Percentiles rank a stretch among this genome's conserved stretches.
Evolutionary conservation across 2,888 invertebrate genomes (phyloP).

Genomic region (Meliscaeva auricollis): DNA sequence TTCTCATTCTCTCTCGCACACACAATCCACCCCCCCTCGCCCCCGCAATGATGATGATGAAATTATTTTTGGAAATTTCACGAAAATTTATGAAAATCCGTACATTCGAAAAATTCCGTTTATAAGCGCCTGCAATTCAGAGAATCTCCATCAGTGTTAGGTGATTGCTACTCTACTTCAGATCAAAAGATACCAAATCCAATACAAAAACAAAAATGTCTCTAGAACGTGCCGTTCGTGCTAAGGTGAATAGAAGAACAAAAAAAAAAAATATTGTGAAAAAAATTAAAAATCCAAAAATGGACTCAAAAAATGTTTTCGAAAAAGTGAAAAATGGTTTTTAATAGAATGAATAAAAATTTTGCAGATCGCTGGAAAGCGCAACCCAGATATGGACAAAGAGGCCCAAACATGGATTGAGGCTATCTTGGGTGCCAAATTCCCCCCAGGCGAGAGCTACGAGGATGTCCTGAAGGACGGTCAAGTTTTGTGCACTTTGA

Average conservation of each 20-base stretch:
- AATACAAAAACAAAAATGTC: constrained; percentile 87
- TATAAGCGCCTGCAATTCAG: constrained; percentile 81
- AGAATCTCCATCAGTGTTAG: constrained; percentile 82
- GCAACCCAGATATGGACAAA: constrained; percentile 91
- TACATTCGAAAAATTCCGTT: constrained; percentile 78
- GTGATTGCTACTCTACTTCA: constrained; percentile 81
- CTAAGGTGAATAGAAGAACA: constrained; percentile 90
- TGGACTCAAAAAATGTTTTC: constrained; percentile 8
- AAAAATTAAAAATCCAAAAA: constrained; percentile 26
- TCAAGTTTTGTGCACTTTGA: constrained; percentile 95
- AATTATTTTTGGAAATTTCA: constrained; percentile 83
- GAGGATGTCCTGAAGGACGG: constrained; percentile 97
- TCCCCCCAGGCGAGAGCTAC: constrained; percentile 91
- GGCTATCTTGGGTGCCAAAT: constrained; percentile 92
- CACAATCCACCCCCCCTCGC: constrained; percentile 49
- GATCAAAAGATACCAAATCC: constrained; percentile 77
- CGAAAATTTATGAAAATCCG: constrained; percentile 75
- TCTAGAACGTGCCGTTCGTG: constrained; percentile 96
- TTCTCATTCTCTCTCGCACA: constrained; percentile 56
- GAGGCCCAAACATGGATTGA: constrained; percentile 98
- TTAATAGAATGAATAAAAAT: constrained; percentile 42
- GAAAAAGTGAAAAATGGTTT: constrained; percentile 47
- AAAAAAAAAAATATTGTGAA: constrained; percentile 33
- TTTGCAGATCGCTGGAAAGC: constrained; percentile 91
- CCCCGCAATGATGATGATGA: constrained; percentile 74